Conservation (phyloP, 53 echinoderm and acorn worm species). For the Astropecten irregularis region DNA sequence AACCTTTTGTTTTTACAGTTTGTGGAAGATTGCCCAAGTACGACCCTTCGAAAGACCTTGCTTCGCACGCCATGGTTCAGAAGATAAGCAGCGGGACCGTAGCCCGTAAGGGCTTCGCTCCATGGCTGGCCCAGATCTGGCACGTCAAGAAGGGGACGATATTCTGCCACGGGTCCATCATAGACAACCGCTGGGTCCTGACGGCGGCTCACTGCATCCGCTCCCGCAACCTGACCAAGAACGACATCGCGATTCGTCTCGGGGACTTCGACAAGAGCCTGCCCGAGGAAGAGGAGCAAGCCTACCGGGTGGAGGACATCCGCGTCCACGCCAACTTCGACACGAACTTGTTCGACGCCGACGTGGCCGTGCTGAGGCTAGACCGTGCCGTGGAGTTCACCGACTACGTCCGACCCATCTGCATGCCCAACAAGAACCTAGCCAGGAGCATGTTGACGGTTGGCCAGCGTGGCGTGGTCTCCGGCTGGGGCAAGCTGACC, state of each 20-base stretch:
- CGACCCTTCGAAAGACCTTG: background rate
- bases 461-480: constrained; percentile 58
- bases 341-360: constrained; percentile 64
- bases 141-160: constrained; percentile 58
- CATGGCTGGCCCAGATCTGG: constrained; percentile 97
- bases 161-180: constrained; percentile 83
- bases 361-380: constrained; percentile 79
- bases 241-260: constrained; percentile 68
- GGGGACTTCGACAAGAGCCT: constrained; percentile 80
- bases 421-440: constrained; percentile 78
- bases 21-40: constrained; percentile 18
- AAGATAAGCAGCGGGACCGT: constrained; percentile 58
- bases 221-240: constrained; percentile 30
- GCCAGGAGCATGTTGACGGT: constrained; percentile 64
- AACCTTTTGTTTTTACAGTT: constrained; percentile 43
- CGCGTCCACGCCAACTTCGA: constrained; percentile 63
- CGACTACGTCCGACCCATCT: constrained; percentile 84
- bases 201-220: constrained; percentile 91
- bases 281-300: constrained; percentile 81
- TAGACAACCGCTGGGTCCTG: constrained; percentile 91
- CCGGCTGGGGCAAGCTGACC: constrained; percentile 73
- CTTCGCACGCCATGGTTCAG: background rate
- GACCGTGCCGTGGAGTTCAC: constrained; percentile 76
- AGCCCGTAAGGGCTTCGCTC: constrained; percentile 66
- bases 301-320: constrained; percentile 77